Percentiles rank a stretch among this genome's conserved stretches.
Conservation (phyloP, 1,140 invertebrate species). For the Meloidogyne hapla region DNA sequence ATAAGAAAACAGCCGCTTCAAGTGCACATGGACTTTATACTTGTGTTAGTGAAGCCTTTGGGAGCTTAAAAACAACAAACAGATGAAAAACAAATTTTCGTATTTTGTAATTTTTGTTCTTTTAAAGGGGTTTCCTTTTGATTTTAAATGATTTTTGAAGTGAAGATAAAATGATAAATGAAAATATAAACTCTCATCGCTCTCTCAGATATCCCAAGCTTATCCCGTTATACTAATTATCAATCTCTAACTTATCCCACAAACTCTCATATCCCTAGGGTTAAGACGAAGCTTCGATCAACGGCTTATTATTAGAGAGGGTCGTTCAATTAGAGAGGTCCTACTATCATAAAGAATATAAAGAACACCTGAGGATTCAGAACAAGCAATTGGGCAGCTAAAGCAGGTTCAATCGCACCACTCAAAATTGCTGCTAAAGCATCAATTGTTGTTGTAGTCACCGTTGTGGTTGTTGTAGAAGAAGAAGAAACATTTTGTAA, state of each 20-base stretch:
- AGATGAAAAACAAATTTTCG: neutral
- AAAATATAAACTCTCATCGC: too few species aligned
- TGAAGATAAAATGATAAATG: too few species aligned
- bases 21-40: neutral
- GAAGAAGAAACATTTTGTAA: neutral
- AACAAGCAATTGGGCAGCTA: neutral
- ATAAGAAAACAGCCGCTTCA: neutral
- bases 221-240: too few species aligned
- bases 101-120: too few species aligned
- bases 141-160: too few species aligned
- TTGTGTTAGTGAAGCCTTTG: neutral
- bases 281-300: too few species aligned
- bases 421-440: neutral
- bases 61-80: neutral
- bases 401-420: neutral
- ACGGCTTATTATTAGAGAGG: too few species aligned
- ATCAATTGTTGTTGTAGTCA: neutral
- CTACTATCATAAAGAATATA: neutral
- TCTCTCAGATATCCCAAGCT: too few species aligned
- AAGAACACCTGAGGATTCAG: conserved; percentile 3
- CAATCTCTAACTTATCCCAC: too few species aligned
- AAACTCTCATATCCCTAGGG: too few species aligned
- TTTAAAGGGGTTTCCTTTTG: too few species aligned
- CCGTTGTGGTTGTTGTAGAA: neutral
- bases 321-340: too few species aligned